Conservation (phyloP, 2,888 invertebrate species). For the Leistus spinibarbis region DNA sequence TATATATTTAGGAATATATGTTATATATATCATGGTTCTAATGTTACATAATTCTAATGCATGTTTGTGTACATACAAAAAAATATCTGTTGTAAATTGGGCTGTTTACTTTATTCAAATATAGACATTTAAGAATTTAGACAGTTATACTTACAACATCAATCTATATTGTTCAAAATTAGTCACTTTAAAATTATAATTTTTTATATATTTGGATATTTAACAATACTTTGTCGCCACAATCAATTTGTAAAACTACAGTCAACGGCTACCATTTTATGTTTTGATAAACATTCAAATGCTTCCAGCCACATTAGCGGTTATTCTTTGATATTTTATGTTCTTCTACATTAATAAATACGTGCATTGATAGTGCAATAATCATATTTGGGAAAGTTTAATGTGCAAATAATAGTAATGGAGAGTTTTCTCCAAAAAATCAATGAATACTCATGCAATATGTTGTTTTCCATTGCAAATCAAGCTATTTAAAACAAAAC, state of each 20-base stretch:
- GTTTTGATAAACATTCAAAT: background rate
- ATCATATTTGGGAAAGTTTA: no score
- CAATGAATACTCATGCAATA: no score
- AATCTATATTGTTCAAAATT: background rate
- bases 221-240: no score
- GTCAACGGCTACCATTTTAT: no score
- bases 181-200: background rate
- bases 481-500: no score
- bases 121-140: slow-evolving; percentile 23
- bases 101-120: slow-evolving; percentile 34
- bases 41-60: slow-evolving; percentile 35
- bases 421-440: no score
- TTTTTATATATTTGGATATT: background rate
- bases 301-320: background rate
- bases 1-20: background rate
- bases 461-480: no score
- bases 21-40: slow-evolving; percentile 30
- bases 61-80: slow-evolving; percentile 33
- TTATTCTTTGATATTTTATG: no score
- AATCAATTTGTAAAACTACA: no score
- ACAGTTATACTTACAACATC: background rate
- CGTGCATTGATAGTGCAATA: no score
- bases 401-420: no score
- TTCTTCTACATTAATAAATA: no score
- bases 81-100: slow-evolving; percentile 35